Evolutionary conservation across 2,888 invertebrate genomes (phyloP), one percentile per base, ranked within the genome.

Genomic region (Rhopalosiphum nymphaeae): DNA sequence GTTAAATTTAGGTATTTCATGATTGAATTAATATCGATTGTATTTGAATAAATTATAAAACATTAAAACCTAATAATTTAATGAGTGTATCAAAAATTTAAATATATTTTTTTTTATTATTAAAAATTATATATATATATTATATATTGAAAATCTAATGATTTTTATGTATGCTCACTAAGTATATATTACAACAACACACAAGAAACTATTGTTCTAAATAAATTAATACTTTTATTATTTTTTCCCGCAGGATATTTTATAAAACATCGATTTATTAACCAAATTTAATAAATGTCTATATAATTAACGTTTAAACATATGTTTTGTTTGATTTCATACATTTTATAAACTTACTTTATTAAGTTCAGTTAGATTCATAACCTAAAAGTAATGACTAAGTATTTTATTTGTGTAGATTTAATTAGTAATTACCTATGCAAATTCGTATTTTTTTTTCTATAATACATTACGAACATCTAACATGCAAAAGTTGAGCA

Each of bases 41-140:
- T 67, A 67, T n/a, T 67, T 67, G 67, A 67, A 67, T 67, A n/a
- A 67, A 67, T 67, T 13, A 67, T 67, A 67, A 67, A 67, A 67
- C 13, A n/a, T 67, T 67, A n/a, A 61, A n/a, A n/a, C 67, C n/a
- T 67, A n/a, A 67, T 67, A 67, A 13, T 11, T 67, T 67, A 67
- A 67, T 5, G n/a, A 67, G 5, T n/a, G 5, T 67, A n/a, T n/a
- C 0, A 67, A 67, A n/a, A 67, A 67, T 67, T 67, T n/a, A n/a
- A 67, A 67, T n/a, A 4, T 67, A 13, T n/a, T 13, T 67, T n/a
- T n/a, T 2, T 29, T 61, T 61, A 29, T 29, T 29, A 61, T 61
- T 53, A 21, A 53, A 67, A n/a, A n/a, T 61, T 61, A 61, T 61
- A 29, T 67, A n/a, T 67, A n/a, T n/a, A 67, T 4, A 61, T 29